Conservation (phyloP, 2,113 vertebrate species). For the Salvelinus namaycush region DNA sequence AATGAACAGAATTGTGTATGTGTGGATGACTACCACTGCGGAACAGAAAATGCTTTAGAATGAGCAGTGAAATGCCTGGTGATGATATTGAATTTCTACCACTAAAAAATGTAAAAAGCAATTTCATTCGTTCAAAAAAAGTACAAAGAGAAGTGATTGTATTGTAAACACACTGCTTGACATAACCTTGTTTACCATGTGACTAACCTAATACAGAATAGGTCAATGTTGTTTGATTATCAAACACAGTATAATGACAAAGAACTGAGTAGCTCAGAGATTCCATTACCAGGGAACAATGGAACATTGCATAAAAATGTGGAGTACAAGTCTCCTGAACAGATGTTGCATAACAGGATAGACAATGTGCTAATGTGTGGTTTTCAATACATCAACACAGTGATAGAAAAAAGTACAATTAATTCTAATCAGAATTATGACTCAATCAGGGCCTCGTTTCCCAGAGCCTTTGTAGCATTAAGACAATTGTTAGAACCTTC, state of each 20-base stretch:
- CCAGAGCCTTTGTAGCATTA: too few species aligned
- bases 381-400: background rate
- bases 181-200: conserved; percentile 40
- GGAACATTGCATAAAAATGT: conserved; percentile 29
- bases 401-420: background rate
- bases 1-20: background rate
- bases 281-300: conserved; percentile 30
- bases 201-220: conserved; percentile 29
- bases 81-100: conserved; percentile 8
- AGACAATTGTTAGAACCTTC: too few species aligned
- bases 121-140: conserved; percentile 25
- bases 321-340: conserved; percentile 11
- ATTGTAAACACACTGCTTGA: conserved; percentile 29
- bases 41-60: background rate
- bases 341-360: background rate
- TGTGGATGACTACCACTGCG: background rate
- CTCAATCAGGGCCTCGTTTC: background rate
- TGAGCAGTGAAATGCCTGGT: conserved; percentile 5
- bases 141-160: conserved; percentile 36
- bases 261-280: conserved; percentile 34
- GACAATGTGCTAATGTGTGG: background rate
- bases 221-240: conserved; percentile 14
- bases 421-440: background rate
- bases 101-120: conserved; percentile 50
- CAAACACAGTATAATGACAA: conserved; percentile 22